Evolutionary conservation across 2,888 invertebrate species (phyloP).

Genomic region (Rugalucina vietnamica): DNA sequence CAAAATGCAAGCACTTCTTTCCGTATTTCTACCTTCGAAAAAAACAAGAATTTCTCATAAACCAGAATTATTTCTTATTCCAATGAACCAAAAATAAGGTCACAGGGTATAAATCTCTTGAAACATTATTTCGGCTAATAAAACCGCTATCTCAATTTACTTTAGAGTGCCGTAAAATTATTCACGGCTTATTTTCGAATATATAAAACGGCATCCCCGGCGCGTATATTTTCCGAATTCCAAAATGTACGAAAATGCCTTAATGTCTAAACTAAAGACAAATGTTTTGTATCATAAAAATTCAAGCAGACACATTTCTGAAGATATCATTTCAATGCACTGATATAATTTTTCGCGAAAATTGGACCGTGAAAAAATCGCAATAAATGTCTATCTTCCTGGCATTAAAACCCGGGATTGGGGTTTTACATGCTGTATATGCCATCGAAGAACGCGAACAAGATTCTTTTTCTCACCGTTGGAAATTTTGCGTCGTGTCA

Average conservation of each 20-base stretch:
- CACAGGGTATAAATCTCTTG: neutral
- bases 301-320: slow-evolving; percentile 12
- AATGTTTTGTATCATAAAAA: slow-evolving; percentile 12
- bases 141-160: slow-evolving; percentile 46
- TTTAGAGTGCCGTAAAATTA: slow-evolving; percentile 46
- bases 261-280: neutral
- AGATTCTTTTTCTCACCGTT: slow-evolving; percentile 51
- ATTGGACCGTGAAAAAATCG: slow-evolving; percentile 39
- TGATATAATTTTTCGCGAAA: slow-evolving; percentile 52
- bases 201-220: neutral
- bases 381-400: slow-evolving; percentile 62
- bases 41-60: too few species aligned
- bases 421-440: slow-evolving; percentile 24
- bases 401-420: slow-evolving; percentile 42
- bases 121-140: neutral
- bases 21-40: neutral
- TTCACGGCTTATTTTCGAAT: slow-evolving; percentile 14
- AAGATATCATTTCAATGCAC: slow-evolving; percentile 13
- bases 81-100: neutral
- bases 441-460: slow-evolving; percentile 51
- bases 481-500: slow-evolving; percentile 54
- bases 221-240: neutral
- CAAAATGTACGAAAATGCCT: neutral
- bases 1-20: neutral
- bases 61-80: neutral